Evolutionary conservation across 2,113 vertebrate genomes (phyloP).

Genomic region (Prunella fulvescens): DNA sequence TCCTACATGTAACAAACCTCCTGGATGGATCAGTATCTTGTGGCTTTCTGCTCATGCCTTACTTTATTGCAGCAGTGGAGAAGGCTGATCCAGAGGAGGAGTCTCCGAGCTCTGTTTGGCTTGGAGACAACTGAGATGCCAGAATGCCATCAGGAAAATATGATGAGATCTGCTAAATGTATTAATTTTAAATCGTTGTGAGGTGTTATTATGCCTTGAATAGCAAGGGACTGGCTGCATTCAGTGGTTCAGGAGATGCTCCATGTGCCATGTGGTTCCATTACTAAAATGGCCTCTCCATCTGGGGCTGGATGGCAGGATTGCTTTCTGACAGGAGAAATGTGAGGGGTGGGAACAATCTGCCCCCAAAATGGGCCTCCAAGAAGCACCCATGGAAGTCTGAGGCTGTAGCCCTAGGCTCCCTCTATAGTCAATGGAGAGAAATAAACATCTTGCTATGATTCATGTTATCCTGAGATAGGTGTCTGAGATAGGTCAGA

Average conservation of each 20-base stretch:
- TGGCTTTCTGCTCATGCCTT: slow-evolving; percentile 66
- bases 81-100: slow-evolving; percentile 12
- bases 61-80: slow-evolving; percentile 48
- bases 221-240: not conserved
- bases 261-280: not conserved
- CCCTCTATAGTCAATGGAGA: slow-evolving; percentile 60
- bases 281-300: not conserved
- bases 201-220: not conserved
- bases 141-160: slow-evolving; percentile 28
- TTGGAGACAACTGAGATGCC: not conserved
- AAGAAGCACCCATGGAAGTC: not conserved
- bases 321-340: not conserved
- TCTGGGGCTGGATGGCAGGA: not conserved
- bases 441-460: slow-evolving; percentile 61
- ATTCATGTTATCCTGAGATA: slow-evolving; percentile 65
- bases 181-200: not conserved
- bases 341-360: not conserved
- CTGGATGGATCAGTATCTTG: slow-evolving; percentile 61
- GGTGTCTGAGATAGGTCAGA: slow-evolving; percentile 63
- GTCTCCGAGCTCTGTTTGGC: not conserved
- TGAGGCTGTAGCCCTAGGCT: slow-evolving; percentile 60
- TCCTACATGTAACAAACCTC: slow-evolving; percentile 66
- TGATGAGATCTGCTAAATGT: not conserved
- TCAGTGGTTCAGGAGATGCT: not conserved
- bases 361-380: slow-evolving; percentile 6